Percentiles rank a stretch among this genome's conserved stretches.
Conservation (phyloP, 2,797 vertebrate genomes). For the Sparus aurata region DNA sequence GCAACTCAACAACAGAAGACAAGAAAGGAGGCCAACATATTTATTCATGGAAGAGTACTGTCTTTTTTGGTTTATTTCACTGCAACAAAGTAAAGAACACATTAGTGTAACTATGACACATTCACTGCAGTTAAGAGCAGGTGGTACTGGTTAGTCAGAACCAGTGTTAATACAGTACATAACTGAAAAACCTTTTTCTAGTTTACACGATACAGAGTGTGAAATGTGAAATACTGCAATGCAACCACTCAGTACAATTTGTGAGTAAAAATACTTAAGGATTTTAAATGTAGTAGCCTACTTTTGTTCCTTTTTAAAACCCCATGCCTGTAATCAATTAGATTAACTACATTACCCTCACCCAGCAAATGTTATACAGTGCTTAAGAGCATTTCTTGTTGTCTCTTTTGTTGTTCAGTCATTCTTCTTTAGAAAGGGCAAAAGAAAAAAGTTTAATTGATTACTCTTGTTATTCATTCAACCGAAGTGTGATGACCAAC, state of each 20-base stretch:
- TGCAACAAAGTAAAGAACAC: conserved; percentile 6
- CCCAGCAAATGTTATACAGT: neutral
- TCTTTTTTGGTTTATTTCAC: conserved; percentile 35
- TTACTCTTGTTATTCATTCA: neutral
- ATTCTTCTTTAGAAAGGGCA: neutral
- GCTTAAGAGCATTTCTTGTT: neutral
- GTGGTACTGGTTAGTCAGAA: neutral
- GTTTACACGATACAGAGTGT: neutral
- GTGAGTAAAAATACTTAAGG: neutral
- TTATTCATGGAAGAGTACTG: neutral
- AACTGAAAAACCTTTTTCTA: neutral
- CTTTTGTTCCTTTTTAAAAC: conserved; percentile 21
- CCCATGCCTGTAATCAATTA: neutral
- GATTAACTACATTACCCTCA: neutral
- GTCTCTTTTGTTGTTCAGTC: neutral
- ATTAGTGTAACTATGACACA: neutral
- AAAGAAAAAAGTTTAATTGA: neutral
- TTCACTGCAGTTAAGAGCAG: neutral
- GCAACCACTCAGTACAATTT: conserved; percentile 3
- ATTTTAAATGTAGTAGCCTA: neutral
- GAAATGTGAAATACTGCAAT: conserved; percentile 7
- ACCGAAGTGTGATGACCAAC: neutral
- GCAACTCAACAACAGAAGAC: neutral
- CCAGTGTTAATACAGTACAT: neutral
- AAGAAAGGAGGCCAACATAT: neutral